Evolutionary conservation across 2,113 vertebrate species (phyloP).

Genomic region (Zosterops borbonicus): DNA sequence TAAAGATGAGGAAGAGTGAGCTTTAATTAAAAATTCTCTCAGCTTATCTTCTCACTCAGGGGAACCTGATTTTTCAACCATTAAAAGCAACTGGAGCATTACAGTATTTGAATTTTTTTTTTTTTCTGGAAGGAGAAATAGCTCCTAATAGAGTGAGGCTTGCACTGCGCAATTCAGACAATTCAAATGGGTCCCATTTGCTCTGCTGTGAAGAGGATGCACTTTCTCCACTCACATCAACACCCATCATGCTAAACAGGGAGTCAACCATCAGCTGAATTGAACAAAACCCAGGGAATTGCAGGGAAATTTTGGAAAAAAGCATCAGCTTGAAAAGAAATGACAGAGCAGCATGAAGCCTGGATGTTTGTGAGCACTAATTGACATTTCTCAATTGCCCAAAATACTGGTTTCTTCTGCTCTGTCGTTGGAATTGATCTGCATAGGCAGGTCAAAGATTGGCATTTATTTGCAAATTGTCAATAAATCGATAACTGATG

Average conservation of each 20-base stretch:
- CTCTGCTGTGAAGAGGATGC: not conserved
- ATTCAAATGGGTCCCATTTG: not conserved
- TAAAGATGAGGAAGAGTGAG: conserved; percentile 1
- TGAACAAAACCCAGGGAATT: not conserved
- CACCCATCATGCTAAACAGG: not conserved
- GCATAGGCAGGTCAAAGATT: not conserved
- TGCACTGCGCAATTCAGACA: not conserved
- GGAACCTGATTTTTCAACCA: not conserved
- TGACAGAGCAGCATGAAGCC: accelerated
- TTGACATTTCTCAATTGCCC: not conserved
- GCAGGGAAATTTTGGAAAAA: not conserved
- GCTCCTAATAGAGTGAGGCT: not conserved
- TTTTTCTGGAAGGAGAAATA: not conserved
- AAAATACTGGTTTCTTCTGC: not conserved
- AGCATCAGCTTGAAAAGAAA: not conserved
- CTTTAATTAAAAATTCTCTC: conserved; percentile 54
- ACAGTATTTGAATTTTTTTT: not conserved
- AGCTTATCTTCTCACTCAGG: conserved; percentile 30
- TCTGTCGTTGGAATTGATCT: not conserved
- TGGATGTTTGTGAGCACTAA: accelerated
- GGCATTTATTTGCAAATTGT: not conserved
- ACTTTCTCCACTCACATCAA: not conserved
- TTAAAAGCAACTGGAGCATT: conserved; percentile 17
- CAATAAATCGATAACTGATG: not conserved
- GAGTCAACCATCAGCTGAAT: not conserved